Conservation (phyloP, 2,888 invertebrate genomes). For the Chrysolina oricalcia region DNA sequence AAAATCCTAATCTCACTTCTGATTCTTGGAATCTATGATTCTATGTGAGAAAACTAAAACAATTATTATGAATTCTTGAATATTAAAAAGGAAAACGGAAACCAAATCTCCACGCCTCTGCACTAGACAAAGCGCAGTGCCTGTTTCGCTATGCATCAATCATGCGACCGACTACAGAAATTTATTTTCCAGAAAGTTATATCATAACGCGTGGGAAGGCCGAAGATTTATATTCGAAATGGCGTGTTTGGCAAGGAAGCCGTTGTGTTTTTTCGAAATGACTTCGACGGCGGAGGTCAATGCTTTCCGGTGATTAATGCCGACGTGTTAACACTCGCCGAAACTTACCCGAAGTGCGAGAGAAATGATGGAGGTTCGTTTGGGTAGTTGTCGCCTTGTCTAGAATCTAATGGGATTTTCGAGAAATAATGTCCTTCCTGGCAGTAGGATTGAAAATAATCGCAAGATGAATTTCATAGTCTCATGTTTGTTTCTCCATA, state of each 20-base stretch:
- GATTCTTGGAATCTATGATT: too few relatives aligned
- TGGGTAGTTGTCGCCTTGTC: neutral
- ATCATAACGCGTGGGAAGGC: conserved; percentile 33
- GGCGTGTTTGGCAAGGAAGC: conserved; percentile 34
- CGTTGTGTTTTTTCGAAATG: conserved; percentile 26
- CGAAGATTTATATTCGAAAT: conserved; percentile 37
- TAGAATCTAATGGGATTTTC: neutral
- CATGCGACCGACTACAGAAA: conserved; percentile 30
- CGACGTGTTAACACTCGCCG: conserved; percentile 22
- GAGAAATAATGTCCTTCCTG: too few relatives aligned
- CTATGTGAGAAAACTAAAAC: too few relatives aligned
- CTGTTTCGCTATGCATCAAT: conserved; percentile 30
- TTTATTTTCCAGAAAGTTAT: conserved; percentile 40
- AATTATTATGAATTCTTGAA: too few relatives aligned
- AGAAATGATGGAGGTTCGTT: conserved; percentile 7
- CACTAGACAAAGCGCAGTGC: neutral
- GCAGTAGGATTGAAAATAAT: too few relatives aligned
- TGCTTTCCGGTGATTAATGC: conserved; percentile 31
- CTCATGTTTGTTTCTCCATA: too few relatives aligned
- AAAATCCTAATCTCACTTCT: too few relatives aligned
- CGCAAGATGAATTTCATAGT: too few relatives aligned
- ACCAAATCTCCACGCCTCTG: conserved; percentile 5
- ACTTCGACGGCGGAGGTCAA: conserved; percentile 30
- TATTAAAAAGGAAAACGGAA: too few relatives aligned
- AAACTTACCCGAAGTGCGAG: neutral